Evolutionary conservation across 2,113 vertebrate genomes (phyloP), one percentile per base, ranked within the genome.

Genomic region (Tyto alba): DNA sequence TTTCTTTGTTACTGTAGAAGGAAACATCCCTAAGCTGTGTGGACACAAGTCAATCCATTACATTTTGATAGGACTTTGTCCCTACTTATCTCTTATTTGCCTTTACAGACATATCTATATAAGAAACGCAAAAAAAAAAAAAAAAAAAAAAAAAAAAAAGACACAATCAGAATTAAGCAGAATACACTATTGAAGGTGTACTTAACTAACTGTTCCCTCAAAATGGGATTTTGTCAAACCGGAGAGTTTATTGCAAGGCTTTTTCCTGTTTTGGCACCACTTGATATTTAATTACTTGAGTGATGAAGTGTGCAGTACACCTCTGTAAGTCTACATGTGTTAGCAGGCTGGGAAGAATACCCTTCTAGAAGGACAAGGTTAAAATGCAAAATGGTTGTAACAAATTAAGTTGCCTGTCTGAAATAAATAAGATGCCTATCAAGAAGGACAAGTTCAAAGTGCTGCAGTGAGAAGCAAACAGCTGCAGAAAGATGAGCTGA

Each of bases 21-120:
- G 32, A 60, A 0, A 0, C 3, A 60, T 3, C 16, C 5, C 25
- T 14, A 80, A 40, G 48, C 7, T 43, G 2, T 25, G 13, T 38
- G 48, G 45, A 48, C 9, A 19, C 13, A 66, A 69, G 16, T 23
- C 10, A 41, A 41, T 34, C 20, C 12, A 43, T 47, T 55, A 29
- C 5, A 32, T 60, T 81, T 93, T 74, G 13, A 9, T 43, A 40
- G 38, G 15, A 67, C 40, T 63, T 67, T 71, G 21, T 36, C 72
- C 10, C 55, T 50, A 26, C 11, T 11, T 52, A 13, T 66, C 25
- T 88, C 90, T 67, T 59, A 11, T 76, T 74, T 67, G 18, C 23
- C 32, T 53, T 20, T 10, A 57, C 12, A 43, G 16, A 69, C 11
- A n/a, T 36, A 62, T 27, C 10, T 8, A 4, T 75, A 79, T 34